phyloP scores from a whole-genome alignment of 2,113 vertebrate species.

The Muntiacus reevesi region DNA sequence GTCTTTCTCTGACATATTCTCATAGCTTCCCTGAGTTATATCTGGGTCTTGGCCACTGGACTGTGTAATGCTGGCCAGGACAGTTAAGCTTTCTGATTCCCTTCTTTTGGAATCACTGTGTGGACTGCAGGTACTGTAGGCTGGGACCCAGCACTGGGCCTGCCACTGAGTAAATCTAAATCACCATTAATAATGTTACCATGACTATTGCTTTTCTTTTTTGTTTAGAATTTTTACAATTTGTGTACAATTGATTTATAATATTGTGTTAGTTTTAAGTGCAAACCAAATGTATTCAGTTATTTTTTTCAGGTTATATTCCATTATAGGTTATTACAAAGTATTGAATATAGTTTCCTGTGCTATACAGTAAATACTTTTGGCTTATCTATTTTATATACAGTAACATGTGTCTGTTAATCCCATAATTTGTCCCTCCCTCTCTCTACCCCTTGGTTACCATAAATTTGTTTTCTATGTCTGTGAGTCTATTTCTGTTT shows the following conservation, averaged over 20 bases:
- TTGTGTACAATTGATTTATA: background rate
- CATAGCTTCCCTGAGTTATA: background rate
- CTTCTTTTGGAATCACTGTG: background rate
- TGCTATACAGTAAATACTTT: background rate
- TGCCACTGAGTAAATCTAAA: background rate
- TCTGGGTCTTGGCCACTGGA: background rate
- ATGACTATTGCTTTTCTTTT: background rate
- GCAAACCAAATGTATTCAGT: background rate
- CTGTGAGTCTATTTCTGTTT: background rate
- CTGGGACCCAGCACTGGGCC: background rate
- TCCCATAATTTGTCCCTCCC: background rate
- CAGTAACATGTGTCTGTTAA: background rate
- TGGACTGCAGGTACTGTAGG: background rate
- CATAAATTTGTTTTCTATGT: background rate
- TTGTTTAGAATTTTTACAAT: background rate
- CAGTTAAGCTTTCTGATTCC: background rate
- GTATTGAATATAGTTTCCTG: background rate
- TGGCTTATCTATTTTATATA: background rate
- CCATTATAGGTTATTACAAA: background rate
- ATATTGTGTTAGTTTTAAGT: background rate
- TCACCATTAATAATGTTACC: background rate
- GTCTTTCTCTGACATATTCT: background rate
- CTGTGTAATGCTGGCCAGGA: background rate
- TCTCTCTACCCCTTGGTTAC: background rate
- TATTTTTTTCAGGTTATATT: background rate